These are phyloP conservation scores for Okamejei kenojei DNA, from an alignment of 2,797 vertebrate genomes.

Conservation along the genomic window DNA sequence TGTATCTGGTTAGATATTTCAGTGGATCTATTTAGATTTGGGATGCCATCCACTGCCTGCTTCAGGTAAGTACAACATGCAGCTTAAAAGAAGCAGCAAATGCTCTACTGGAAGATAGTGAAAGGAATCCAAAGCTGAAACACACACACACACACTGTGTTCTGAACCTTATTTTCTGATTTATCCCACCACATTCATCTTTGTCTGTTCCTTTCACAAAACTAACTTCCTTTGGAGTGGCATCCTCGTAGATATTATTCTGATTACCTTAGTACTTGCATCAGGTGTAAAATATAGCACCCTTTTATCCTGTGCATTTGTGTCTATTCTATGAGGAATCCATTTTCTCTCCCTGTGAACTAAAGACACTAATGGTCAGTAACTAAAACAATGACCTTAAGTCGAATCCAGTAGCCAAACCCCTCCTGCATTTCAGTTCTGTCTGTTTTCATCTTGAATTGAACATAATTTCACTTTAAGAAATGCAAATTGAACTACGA, in stretches of 20 bases:
- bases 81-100: background rate
- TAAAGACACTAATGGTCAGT: background rate
- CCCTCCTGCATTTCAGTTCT: background rate
- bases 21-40: slow-evolving; percentile 20
- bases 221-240: background rate
- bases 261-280: background rate
- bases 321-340: slow-evolving; percentile 7
- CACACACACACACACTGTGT: background rate
- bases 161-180: background rate
- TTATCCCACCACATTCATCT: background rate
- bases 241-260: background rate
- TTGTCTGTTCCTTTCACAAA: background rate
- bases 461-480: background rate
- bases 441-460: background rate
- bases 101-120: background rate
- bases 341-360: background rate
- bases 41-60: slow-evolving; percentile 21
- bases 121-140: background rate
- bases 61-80: slow-evolving; percentile 29
- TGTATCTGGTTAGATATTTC: background rate
- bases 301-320: background rate
- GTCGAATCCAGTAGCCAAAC: background rate
- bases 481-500: background rate
- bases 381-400: background rate
- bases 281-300: background rate